Base-by-base conservation (phyloP, 2,113 vertebrate species). In the Ceuthmochares aereus region DNA sequence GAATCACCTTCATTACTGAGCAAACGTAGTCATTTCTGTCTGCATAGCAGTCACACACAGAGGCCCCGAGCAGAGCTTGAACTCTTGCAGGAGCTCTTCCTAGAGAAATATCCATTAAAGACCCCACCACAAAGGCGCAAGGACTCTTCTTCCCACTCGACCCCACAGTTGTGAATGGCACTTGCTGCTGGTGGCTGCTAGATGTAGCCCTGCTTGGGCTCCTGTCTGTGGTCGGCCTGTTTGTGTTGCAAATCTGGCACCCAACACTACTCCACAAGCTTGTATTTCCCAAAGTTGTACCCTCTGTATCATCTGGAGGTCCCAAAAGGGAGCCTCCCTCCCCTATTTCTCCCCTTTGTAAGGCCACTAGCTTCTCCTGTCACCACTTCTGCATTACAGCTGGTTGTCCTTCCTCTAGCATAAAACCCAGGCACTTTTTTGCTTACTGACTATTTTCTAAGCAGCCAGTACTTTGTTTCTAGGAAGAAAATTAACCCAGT, bases 401-500 rank as follows among this genome's bases (percentile, higher is more conserved):
- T 4, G 6, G 14, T 47, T 59, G 45, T 72, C 45, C 83, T 80
- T 90, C 49, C 79, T 47, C 8, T 47, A 45, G 68, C 49, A 37
- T 26, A 34, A 93, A 83, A 83, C 86, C 17, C 19, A 64, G 49
- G 49, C 1, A 3, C 13, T 15, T 54, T 77, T 58, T 62, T 42
- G 42, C 51, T 68, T 73, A 58, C 62, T 60, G 43, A 43, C 29
- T 75, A 64, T 73, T 93, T 87, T 85, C 78, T 30, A 21, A 88
- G 85, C 51, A 92, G 79, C 15, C 63, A 80, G 7, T 29, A 55
- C 47, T 94, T 96, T 62, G 64, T 51, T 94, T 87, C 74, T 94
- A 30, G 47, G 66, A 63, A 27, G 84, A 87, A 96, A 93, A 96
- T 73, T 17, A 93, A 74, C 84, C 73, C 91, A 22, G 72, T 76